Base-by-base conservation (phyloP, 2,797 vertebrate genomes). In the Nyctalus aviator region DNA sequence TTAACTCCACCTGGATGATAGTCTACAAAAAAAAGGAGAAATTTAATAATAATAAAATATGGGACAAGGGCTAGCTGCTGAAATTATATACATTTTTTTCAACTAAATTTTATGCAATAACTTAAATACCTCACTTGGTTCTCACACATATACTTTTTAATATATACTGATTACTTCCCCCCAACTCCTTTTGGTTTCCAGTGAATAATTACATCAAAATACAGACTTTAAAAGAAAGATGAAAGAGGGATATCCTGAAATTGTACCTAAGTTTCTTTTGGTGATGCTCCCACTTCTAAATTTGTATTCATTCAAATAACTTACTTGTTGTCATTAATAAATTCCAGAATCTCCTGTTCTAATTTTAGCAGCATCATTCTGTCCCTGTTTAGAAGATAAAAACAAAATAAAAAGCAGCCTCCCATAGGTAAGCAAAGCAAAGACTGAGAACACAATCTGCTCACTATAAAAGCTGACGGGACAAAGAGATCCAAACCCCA, bases 291-390 rank as follows among this genome's bases (percentile, higher is more conserved):
- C 90, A 95, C 35, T 90, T 94, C 69, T 90, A 92, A 83, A 69
- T 59, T 17, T 86, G 5, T 68, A 85, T 89, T 90, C 72, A 78
- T 90, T 90, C 59, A 92, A n/a, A 20, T 95, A 93, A 98, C 99
- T 99, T 98, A 99, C 99, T 99, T 99, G 98, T 99, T 99, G 95
- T 99, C 99, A 98, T 98, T 99, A 97, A 99, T 99, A 98, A 99
- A 99, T 97, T 99, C 99, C 99, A 99, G 98, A 97, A 99, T 99
- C 99, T 99, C 99, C 98, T 99, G 99, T 99, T 99, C 99, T 98
- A 99, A 98, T 98, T 99, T 99, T 97, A 99, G 99, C 98, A 99
- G 99, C 99, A 99, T 99, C 99, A 99, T 99, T 98, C 99, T 99
- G 98, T 99, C 99, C 99, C 99, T 99, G 98, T 91, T 93, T 90